These are phyloP conservation scores for Anabas testudineus DNA, from an alignment of 2,797 vertebrate genomes.

Conservation along the genomic window DNA sequence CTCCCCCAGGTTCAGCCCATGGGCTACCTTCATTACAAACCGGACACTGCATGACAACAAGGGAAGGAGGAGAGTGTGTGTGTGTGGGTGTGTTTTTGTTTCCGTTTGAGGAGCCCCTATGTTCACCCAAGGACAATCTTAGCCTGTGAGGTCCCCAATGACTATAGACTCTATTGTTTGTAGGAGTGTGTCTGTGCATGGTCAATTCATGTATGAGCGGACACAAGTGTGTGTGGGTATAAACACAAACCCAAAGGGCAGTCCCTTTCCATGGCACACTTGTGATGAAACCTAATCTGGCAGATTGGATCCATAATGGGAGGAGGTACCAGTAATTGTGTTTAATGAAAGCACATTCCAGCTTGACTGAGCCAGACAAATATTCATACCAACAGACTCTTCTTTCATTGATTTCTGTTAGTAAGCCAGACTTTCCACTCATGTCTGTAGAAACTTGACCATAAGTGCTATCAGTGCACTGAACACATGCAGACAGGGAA, in stretches of 20 bases:
- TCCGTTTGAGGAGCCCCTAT: conserved; percentile 44
- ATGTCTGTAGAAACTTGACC: conserved; percentile 41
- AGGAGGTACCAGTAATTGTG: conserved; percentile 67
- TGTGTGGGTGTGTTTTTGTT: conserved; percentile 6
- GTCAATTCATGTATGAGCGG: conserved; percentile 63
- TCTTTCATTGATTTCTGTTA: conserved; percentile 70
- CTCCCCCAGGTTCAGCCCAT: conserved; percentile 45
- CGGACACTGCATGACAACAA: conserved; percentile 41
- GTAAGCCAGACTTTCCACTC: conserved; percentile 61
- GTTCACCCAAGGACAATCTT: conserved; percentile 66
- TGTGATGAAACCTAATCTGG: conserved; percentile 72
- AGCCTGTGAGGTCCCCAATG: conserved; percentile 53
- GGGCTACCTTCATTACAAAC: conserved; percentile 49
- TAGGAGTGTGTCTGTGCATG: conserved; percentile 44
- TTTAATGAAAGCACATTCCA: conserved; percentile 71
- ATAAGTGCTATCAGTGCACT: conserved; percentile 52
- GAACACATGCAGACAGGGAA: conserved; percentile 9
- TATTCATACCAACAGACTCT: conserved; percentile 62
- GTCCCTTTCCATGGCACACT: conserved; percentile 57
- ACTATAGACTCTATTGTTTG: conserved; percentile 65
- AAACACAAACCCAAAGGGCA: conserved; percentile 45
- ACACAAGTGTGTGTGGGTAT: conserved; percentile 24
- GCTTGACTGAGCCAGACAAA: conserved; percentile 46
- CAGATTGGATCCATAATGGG: conserved; percentile 58
- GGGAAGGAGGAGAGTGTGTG: conserved; percentile 30